Base-by-base conservation (phyloP, 1,140 invertebrate genomes). In the Triops cancriformis region DNA sequence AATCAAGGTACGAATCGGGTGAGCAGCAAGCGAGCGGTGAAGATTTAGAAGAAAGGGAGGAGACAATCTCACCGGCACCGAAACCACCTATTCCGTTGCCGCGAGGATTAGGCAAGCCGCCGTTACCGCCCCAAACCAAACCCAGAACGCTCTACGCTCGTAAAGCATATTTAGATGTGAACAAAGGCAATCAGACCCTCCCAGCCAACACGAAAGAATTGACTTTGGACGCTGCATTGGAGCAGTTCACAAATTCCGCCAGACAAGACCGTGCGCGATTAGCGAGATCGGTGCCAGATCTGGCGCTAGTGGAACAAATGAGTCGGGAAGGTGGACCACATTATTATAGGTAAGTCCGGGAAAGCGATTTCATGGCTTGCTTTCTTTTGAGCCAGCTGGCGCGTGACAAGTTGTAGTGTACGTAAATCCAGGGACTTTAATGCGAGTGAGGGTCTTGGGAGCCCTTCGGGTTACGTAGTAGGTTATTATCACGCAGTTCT, bases 231-330 rank as follows among this genome's bases (percentile, higher is more conserved):
- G 77, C 80, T n/a, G 80, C 80, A 31, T 80, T 82, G 45, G 80
- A 81, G 31, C 73, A 75, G 75, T 82, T 81, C 76, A 79, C 77
- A 5, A 73, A 81, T 26, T 78, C 77, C 37, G 80, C 81, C 18
- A 78, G 80, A 23, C 78, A 81, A 28, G 82, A 81, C 27, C 79
- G 82, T 10, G 82, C 81, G 74, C 81, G 81, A 18, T 76, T 82
- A 31, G 82, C 82, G 74, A 75, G 77, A 41, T 82, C 80, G 51
- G 81, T 82, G 41, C 81, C 80, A 9, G 80, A 83, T 79, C 77
- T 83, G 41, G 81, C 73, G 73, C 77, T 77, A 18, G 79, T 82
- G 72, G 81, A 81, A 72, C 73, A 74, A 75, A 75, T 74, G 72
- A 75, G 80, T 75, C 81, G 80, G 14, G 41, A 37, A 41, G 37